Base-by-base conservation (phyloP, 2,888 invertebrate species). In the Galerucella calmariensis region DNA sequence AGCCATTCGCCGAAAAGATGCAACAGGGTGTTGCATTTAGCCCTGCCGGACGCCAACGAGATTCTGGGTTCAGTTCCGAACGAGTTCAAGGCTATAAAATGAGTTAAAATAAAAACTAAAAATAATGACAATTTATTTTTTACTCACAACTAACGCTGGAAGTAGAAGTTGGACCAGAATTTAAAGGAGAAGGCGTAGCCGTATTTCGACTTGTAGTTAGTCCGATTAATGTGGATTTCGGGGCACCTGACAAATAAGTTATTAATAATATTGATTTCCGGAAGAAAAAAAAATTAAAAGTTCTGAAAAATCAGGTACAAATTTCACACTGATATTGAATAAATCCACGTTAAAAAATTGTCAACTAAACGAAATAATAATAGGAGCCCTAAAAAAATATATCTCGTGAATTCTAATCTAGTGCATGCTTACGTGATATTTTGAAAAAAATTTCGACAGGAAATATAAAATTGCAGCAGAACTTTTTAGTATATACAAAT, bases 1-100 rank as follows among this genome's bases (percentile, higher is more conserved):
- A 98, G 89, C 98, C 98, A 98, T 84, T 96, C 95, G 1, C 98
- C 98, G 87, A 98, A 97, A 79, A 98, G 89, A 87, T 98, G 97
- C 74, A 98, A 90, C 85, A 98, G 94, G 78, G 97, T 97, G 88
- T 98, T 98, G 83, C 97, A 97, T 85, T 95, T 95, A 24, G 98
- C 97, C 72, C 97, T 91, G 44, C 92, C 90, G 20, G 93, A 91
- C 1, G 95, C 93, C 78, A 95, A 88, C 0, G 94, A 92, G 16
- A 80, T 81, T 71, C 84, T 84, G 48, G 83, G 82, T 79, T 87
- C 86, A 71, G 87, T 86, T 5, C 90, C 90, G 75, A 92, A 87
- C 2, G 83, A 84, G 10, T 90, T 89, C 79, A 91, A 89, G 74
- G 93, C 94, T 94, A 83, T n/a, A 85, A 84, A 73, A 48, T 16